Evolutionary conservation across 1,140 invertebrate genomes (phyloP), one percentile per base, ranked within the genome.

Genomic region (Drosophila nikananu): DNA sequence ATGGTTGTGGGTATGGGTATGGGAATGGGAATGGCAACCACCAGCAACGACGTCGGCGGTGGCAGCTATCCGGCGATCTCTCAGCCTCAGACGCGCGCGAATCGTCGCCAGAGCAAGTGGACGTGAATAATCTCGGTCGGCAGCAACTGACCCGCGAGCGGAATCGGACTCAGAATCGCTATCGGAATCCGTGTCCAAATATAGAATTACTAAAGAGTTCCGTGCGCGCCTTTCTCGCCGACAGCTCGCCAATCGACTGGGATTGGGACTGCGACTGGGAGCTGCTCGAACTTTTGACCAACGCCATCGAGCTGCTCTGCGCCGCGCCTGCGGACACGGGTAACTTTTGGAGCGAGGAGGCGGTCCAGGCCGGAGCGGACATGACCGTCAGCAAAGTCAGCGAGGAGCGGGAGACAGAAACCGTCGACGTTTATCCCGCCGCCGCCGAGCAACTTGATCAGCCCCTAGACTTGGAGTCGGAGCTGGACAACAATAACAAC

Each of bases 31-130:
- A 51, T 60, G 82, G 65, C 77, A 79, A 77, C 72, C 78, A 79
- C 78, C 83, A 67, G 58, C 77, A 15, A 49, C 12, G 25, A 19
- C 25, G 17, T 9, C 48, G 17, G 25, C 49, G 25, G 17, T n/a
- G 19, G 30, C 54, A 55, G 54, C 54, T 55, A 55, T 39, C 64
- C 64, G 64, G 37, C 57, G 58, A 71, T 52, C 52, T 74, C 76
- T 91, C 91, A 91, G 91, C 72, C 76, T 90, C 91, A 92, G 91
- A 92, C 79, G 87, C 83, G 76, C 82, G 91, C 91, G 87, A 91
- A 80, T 71, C 91, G 91, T 90, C 83, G 79, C 63, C 86, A 79
- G 75, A 89, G 81, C 83, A 89, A 82, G 76, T 80, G 74, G 82
- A 86, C 62, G 63, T 37, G 27, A 32, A 65, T 35, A 32, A 65